A percentile compares a stretch with the other conserved stretches of the same genome.
These are phyloP conservation scores for Grammomys surdaster DNA, from an alignment of 2,113 vertebrate genomes.

Conservation along the genomic window DNA sequence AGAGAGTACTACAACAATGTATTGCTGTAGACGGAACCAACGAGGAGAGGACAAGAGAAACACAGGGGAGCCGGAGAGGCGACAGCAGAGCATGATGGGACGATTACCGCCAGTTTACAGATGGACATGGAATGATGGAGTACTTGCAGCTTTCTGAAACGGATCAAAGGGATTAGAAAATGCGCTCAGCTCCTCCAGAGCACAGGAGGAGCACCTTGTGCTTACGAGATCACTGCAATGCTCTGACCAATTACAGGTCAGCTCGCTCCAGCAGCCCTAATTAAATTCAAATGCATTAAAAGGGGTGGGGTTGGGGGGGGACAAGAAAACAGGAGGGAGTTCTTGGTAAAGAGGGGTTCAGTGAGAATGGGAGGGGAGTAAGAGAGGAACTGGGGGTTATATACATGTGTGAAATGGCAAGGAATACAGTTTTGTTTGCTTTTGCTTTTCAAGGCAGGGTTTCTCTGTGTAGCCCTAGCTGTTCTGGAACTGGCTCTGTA, in stretches of 20 bases:
- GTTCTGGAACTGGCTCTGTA: neutral
- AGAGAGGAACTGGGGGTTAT: neutral
- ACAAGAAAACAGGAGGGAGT: neutral
- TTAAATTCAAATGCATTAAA: neutral
- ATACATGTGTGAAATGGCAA: neutral
- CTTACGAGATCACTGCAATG: neutral
- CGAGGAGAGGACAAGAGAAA: neutral
- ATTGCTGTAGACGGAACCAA: neutral
- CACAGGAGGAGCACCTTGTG: neutral
- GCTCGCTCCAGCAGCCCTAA: neutral
- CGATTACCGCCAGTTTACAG: neutral
- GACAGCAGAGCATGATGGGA: neutral
- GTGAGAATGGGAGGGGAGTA: neutral
- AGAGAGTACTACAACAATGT: neutral
- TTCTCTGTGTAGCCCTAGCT: neutral
- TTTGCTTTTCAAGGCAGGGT: neutral
- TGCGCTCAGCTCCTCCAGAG: neutral
- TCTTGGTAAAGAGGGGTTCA: neutral
- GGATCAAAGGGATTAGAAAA: neutral
- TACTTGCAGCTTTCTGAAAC: neutral
- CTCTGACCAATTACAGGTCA: neutral
- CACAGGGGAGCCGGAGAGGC: neutral
- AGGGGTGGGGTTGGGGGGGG: no score
- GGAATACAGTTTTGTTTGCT: neutral
- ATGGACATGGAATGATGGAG: neutral